These are phyloP conservation scores for Anoura caudifer DNA, from an alignment of 2,113 vertebrate genomes.

Conservation along the genomic window DNA sequence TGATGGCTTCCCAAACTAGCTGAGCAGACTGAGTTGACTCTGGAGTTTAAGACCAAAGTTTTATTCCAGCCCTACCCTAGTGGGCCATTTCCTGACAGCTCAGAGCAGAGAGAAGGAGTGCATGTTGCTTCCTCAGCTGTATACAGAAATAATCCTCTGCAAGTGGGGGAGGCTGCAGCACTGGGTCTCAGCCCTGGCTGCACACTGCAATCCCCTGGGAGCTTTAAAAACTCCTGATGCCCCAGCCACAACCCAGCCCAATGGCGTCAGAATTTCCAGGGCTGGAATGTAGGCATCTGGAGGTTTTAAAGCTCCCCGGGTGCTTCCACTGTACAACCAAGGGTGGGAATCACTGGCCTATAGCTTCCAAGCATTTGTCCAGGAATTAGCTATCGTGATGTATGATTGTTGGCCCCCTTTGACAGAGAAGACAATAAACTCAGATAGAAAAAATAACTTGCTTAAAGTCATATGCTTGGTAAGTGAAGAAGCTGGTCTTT, in stretches of 20 bases:
- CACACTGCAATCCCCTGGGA: background rate
- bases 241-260: background rate
- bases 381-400: background rate
- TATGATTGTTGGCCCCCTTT: background rate
- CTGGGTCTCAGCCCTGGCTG: background rate
- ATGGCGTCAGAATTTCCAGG: background rate
- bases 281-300: background rate
- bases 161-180: background rate
- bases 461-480: background rate
- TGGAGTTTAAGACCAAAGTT: conserved; percentile 31
- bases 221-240: background rate
- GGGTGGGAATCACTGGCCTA: background rate
- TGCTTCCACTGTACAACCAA: background rate
- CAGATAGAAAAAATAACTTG: background rate
- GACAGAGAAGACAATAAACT: background rate
- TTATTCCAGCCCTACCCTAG: conserved; percentile 2
- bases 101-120: conserved; percentile 6
- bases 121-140: background rate
- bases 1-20: conserved; percentile 53
- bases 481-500: background rate
- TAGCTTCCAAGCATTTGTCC: background rate
- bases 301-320: background rate
- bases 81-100: conserved; percentile 42
- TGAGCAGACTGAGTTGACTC: conserved; percentile 41
- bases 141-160: background rate